Evolutionary conservation across 1,140 invertebrate species (phyloP).

Genomic region (Euura lappo): DNA sequence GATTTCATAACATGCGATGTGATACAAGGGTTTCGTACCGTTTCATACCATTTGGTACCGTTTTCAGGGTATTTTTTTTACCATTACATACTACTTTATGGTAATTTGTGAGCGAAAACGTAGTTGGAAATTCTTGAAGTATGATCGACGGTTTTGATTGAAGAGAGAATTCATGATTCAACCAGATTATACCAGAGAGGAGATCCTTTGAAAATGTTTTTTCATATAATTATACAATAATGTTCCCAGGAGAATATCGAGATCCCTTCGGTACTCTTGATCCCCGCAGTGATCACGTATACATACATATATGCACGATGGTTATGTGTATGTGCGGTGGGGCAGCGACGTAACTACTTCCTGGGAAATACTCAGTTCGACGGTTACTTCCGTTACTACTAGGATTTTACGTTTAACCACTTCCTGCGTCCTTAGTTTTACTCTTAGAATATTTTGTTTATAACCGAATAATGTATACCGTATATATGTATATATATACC

Average conservation of each 20-base stretch:
- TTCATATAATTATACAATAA: no score
- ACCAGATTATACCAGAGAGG: no score
- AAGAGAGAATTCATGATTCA: no score
- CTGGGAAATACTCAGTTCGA: background rate
- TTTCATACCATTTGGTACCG: no score
- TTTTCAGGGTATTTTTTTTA: no score
- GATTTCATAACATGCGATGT: no score
- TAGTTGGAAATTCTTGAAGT: no score
- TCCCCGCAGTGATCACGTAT: background rate
- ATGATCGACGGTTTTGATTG: no score
- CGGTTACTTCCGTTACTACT: conserved; percentile 6
- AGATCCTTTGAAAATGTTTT: no score
- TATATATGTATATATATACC: background rate
- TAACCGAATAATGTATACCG: background rate
- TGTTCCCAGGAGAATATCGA: background rate
- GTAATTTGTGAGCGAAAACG: no score
- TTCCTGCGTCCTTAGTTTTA: conserved; percentile 2
- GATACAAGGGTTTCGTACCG: no score
- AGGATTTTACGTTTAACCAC: conserved; percentile 4
- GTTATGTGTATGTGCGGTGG: background rate
- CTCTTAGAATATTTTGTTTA: background rate
- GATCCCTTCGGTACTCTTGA: background rate
- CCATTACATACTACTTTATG: no score
- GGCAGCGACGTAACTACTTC: background rate
- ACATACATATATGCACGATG: background rate